phyloP scores from a whole-genome alignment of 2,888 invertebrate genomes.

The Drosophila birchii region DNA sequence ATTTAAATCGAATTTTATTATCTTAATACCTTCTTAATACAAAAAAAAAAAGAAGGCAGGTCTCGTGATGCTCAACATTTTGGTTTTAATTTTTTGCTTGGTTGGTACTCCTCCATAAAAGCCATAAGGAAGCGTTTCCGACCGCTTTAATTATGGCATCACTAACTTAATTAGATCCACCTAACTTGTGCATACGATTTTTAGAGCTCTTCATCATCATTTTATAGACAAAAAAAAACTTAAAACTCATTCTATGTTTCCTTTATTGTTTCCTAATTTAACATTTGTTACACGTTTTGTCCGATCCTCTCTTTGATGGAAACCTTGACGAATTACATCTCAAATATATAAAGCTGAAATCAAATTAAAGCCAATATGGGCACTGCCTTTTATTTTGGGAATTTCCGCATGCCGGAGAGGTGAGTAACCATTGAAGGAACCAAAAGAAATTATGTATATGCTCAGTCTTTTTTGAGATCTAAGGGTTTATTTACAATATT shows the following conservation, averaged over 20 bases:
- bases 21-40: slow-evolving; percentile 6
- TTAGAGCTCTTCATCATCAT: neutral
- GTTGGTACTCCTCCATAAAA: slow-evolving; percentile 25
- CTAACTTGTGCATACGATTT: slow-evolving; percentile 1
- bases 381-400: slow-evolving; percentile 21
- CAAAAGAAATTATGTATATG: slow-evolving; percentile 1
- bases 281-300: neutral
- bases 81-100: slow-evolving; percentile 21
- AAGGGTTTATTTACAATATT: too few relatives aligned
- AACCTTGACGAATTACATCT: slow-evolving; percentile 4
- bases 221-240: neutral
- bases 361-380: slow-evolving; percentile 17
- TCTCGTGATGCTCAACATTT: slow-evolving; percentile 12
- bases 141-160: slow-evolving; percentile 14
- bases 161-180: slow-evolving; percentile 32
- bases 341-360: slow-evolving; percentile 2
- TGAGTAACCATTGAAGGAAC: slow-evolving; percentile 29
- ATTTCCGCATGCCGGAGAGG: slow-evolving; percentile 32
- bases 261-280: neutral
- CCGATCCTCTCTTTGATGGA: neutral
- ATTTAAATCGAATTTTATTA: slow-evolving; percentile 36
- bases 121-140: slow-evolving; percentile 31
- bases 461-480: too few relatives aligned
- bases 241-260: neutral
- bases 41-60: neutral